Conservation (phyloP, 1,140 invertebrate species). For the Teleogryllus occipitalis region DNA sequence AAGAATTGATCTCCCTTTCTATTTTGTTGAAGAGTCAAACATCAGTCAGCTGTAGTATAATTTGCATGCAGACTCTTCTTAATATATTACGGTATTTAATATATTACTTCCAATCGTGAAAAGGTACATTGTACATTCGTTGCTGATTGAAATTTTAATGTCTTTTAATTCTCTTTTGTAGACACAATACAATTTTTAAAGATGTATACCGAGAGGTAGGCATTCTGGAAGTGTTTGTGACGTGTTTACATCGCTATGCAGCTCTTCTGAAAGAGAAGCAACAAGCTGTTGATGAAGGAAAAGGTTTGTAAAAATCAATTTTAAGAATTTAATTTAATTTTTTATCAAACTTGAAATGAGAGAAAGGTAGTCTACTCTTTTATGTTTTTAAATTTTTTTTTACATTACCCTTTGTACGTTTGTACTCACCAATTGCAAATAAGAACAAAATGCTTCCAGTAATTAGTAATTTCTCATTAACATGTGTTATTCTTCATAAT, state of each 20-base stretch:
- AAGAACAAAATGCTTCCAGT: no score
- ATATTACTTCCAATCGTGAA: neutral
- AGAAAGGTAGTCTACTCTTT: neutral
- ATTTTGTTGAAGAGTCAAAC: constrained; percentile 78
- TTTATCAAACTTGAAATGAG: neutral
- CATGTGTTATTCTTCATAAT: no score
- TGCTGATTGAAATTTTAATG: constrained; percentile 11
- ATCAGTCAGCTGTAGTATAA: constrained; percentile 69
- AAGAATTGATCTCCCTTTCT: constrained; percentile 94
- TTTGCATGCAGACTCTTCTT: constrained; percentile 80
- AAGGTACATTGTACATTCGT: neutral
- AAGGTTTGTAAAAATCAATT: constrained; percentile 25
- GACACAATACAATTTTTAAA: constrained; percentile 87
- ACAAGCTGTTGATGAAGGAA: constrained; percentile 33
- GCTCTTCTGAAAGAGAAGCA: constrained; percentile 66
- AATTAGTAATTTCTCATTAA: no score
- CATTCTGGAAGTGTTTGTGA: constrained; percentile 91
- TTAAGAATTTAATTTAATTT: neutral
- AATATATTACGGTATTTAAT: constrained; percentile 66
- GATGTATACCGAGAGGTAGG: constrained; percentile 98
- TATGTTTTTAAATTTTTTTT: neutral
- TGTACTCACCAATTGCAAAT: neutral
- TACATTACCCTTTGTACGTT: neutral
- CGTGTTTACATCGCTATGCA: constrained; percentile 81
- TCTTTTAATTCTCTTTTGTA: constrained; percentile 36